Conservation (phyloP, 2,113 vertebrate species). For the Cyprinus carpio region DNA sequence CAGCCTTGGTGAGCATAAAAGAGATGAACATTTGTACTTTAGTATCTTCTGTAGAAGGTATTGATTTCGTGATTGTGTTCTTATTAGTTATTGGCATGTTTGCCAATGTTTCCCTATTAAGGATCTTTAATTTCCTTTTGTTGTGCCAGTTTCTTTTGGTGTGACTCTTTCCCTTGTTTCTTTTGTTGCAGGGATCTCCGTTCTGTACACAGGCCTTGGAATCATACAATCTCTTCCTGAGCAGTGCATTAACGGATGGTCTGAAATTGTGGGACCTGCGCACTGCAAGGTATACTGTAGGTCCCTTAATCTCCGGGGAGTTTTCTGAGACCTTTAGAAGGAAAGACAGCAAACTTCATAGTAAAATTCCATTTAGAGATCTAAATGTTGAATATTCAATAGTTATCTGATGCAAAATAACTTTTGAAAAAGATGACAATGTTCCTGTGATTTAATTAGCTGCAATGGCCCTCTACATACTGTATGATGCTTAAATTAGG, state of each 20-base stretch:
- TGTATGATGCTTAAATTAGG: not conserved
- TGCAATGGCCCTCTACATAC: not conserved
- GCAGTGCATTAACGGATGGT: constrained; percentile 82
- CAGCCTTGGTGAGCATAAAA: not conserved
- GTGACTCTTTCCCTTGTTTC: constrained; percentile 26
- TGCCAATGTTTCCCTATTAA: not conserved
- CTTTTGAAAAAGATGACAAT: not conserved
- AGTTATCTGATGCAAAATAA: not conserved
- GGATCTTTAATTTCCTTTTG: not conserved
- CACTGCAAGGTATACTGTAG: constrained; percentile 83
- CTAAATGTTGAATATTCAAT: not conserved
- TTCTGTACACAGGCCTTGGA: constrained; percentile 76
- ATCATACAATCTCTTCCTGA: constrained; percentile 86
- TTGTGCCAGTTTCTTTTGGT: constrained; percentile 49
- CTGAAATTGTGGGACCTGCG: constrained; percentile 90
- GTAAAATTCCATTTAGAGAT: not conserved
- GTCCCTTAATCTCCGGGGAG: not conserved
- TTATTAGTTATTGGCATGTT: not conserved
- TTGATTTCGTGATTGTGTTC: not conserved
- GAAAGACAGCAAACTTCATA: not conserved
- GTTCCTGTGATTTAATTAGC: not conserved
- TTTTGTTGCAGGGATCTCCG: constrained; percentile 78
- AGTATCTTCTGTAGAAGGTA: too few species aligned
- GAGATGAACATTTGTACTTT: too few species aligned
- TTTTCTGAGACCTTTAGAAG: not conserved